Base-by-base conservation (phyloP, 2,113 vertebrate species). In the Cervus canadensis region DNA sequence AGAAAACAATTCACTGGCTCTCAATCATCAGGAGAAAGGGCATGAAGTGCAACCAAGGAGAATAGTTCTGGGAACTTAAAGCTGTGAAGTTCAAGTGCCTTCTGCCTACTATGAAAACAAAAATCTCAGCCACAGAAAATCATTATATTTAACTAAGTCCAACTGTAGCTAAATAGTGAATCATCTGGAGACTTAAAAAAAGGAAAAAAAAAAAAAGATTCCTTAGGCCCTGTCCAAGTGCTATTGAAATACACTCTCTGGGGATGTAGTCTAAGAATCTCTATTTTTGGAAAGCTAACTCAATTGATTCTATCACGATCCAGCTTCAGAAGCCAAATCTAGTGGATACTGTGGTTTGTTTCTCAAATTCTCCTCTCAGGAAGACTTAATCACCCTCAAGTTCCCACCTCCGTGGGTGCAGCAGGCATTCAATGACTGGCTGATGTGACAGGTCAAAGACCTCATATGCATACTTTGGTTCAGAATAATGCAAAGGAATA, bases 41-140 rank as follows among this genome's bases (percentile, higher is more conserved):
- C 17, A 56, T 33, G 82, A 95, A 96, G 4, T 60, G 7, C n/a
- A 64, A n/a, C 10, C 16, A 76, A 76, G 71, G 7, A 40, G n/a
- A 94, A 48, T 4, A 91, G 4, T 52, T 19, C 48, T 74, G 33
- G 74, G 21, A 60, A 86, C 12, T 56, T 17, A 87, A 90, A 89
- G 25, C n/a, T 97, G 21, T 94, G 45, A 94, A 90, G 83, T 92
- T 87, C 79, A 93, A 76, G 8, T 76, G 23, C 8, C 14, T 87
- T 86, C 26, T n/a, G 17, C 10, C 28, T 76, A 91, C 14, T 33
- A 17, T 45, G 45, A 96, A 16, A 95, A 30, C n/a, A 95, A 83
- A 95, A 57, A 19, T 57, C 14, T 87, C 10, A 43, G 25, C 16
- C 45, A 56, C 16, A 81, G 62, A 71, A 91, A 87, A 76, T 87